phyloP scores from a whole-genome alignment of 1,140 invertebrate species.

The Drosophila mojavensis region DNA sequence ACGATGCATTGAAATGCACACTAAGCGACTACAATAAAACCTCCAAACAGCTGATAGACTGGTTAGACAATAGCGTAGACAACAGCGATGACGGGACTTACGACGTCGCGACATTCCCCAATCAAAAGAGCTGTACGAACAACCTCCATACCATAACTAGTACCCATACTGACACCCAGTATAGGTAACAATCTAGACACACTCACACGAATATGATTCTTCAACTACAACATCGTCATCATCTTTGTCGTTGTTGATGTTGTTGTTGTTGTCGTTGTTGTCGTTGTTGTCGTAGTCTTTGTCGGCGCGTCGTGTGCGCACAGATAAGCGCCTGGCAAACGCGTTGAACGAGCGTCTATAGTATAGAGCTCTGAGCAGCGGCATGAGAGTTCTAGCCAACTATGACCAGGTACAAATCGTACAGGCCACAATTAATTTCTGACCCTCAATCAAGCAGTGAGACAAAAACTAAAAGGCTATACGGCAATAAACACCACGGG shows the following conservation, averaged over 20 bases:
- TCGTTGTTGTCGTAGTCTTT: no score
- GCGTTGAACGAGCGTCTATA: conserved; percentile 33
- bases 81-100: background rate
- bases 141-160: background rate
- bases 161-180: conserved; percentile 6
- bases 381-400: background rate
- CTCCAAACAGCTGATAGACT: conserved; percentile 24
- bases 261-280: no score
- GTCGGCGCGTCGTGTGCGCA: conserved; percentile 27
- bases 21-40: background rate
- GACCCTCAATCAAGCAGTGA: conserved; percentile 47
- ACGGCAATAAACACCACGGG: background rate
- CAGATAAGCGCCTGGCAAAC: conserved; percentile 42
- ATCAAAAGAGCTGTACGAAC: conserved; percentile 9
- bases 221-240: background rate
- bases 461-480: conserved; percentile 26
- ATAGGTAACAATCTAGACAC: background rate
- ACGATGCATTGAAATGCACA: background rate
- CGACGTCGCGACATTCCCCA: conserved; percentile 7
- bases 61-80: conserved; percentile 6
- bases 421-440: conserved; percentile 26
- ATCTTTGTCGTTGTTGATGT: background rate
- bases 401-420: conserved; percentile 6
- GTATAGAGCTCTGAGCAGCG: background rate
- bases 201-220: conserved; percentile 12